phyloP scores from a whole-genome alignment of 2,888 invertebrate genomes.

The Orchesella flavescens region DNA sequence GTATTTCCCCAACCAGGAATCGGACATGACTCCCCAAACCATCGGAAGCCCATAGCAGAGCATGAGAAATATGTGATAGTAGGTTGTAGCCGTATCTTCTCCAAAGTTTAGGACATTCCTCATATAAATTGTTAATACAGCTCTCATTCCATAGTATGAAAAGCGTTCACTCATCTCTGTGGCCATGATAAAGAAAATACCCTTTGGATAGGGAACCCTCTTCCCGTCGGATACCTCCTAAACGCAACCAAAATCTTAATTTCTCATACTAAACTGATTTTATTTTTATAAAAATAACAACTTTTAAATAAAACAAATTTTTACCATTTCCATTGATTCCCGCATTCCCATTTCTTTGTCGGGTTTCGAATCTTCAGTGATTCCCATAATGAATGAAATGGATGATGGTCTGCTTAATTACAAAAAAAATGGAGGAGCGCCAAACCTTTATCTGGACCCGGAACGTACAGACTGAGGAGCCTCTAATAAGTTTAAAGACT shows the following conservation, averaged over 20 bases:
- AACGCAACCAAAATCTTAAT: not conserved
- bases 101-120: constrained; percentile 84
- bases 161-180: constrained; percentile 78
- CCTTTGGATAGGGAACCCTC: constrained; percentile 65
- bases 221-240: not conserved
- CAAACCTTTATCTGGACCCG: no score
- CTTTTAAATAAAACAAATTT: not conserved
- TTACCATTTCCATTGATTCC: constrained; percentile 36
- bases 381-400: no score
- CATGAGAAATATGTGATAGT: constrained; percentile 92
- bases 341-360: not conserved
- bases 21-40: constrained; percentile 93
- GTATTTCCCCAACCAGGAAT: constrained; percentile 91
- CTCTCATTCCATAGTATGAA: constrained; percentile 98
- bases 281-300: no score
- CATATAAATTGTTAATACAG: constrained; percentile 93
- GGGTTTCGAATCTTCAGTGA: no score
- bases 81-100: constrained; percentile 85
- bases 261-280: not conserved
- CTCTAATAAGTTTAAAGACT: no score
- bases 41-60: constrained; percentile 92
- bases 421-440: no score
- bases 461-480: no score
- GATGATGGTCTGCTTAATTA: no score
- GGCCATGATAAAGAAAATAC: constrained; percentile 68